Base-by-base conservation (phyloP, 92 coral and sea anemone genomes). In the Epizoanthus illoricatus region DNA sequence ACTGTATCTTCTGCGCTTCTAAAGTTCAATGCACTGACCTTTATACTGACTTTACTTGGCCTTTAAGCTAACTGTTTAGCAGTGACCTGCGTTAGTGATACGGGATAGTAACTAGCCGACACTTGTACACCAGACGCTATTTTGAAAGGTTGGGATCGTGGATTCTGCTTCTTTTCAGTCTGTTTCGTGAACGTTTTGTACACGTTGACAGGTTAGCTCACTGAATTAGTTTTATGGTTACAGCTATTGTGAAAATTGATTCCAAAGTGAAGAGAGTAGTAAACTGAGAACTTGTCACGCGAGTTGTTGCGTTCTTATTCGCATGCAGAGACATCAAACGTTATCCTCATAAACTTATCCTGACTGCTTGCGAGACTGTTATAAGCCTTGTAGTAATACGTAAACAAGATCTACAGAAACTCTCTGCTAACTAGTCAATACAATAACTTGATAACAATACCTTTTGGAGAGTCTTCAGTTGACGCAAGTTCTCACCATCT, bases 191-290 rank as follows among this genome's bases (percentile, higher is more conserved):
- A 78, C 71, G 28, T 64, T 64, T 2, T 12, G 19, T 42, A 33
- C 71, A 43, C 39, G 82, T 10, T 78, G 71, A 63, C 82, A 63
- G 36, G 82, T 39, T 19, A 45, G 28, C 8, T 12, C 28, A 78
- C 24, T 42, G 71, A 43, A 28, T 24, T 7, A 64, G 71, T 70
- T 78, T 20, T 59, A 78, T 12, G 42, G 47, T 62, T 42, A 21
- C 56, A 42, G 60, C 65, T 76, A 69, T 76, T 78, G 71, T 78
- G 82, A 78, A 78, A 78, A 78, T 24, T 43, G 71, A 78, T 57
- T 62, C 24, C 42, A 54, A 1, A 6, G 0, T 49, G 57, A 18
- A 39, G 20, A 43, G 82, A 45, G 82, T 71, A 78, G 42, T 21
- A 45, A 45, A 7, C 42, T 49, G n/a, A 57, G 24, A 5, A n/a